phyloP scores from a whole-genome alignment of 2,113 vertebrate species.

The Petrocephalus microphthalmus region DNA sequence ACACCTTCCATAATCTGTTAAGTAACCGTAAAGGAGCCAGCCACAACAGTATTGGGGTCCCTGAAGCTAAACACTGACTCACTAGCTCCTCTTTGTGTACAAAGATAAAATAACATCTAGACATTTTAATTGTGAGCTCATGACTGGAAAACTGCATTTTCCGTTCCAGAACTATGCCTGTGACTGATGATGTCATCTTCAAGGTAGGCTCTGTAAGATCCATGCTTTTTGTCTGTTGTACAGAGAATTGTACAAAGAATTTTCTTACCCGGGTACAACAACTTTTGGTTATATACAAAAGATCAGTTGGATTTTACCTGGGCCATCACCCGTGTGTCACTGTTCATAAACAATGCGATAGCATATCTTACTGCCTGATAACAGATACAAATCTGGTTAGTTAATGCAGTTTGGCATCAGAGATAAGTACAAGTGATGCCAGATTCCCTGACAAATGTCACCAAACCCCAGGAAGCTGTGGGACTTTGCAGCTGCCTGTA shows the following conservation, averaged over 20 bases:
- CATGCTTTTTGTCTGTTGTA: not conserved
- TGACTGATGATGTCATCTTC: not conserved
- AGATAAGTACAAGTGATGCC: not conserved
- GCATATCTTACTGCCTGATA: not conserved
- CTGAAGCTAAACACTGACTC: not conserved
- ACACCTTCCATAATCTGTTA: slow-evolving; percentile 4
- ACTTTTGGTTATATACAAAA: not conserved
- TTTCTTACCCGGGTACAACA: not conserved
- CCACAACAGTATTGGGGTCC: not conserved
- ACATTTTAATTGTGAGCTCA: not conserved
- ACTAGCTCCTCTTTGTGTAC: not conserved
- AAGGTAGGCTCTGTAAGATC: not conserved
- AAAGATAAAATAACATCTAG: not conserved
- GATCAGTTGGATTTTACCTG: not conserved
- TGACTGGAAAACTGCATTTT: not conserved
- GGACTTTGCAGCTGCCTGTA: not conserved
- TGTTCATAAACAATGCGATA: not conserved
- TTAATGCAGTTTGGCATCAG: not conserved
- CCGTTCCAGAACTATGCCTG: not conserved
- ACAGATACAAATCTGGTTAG: not conserved
- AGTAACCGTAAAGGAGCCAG: not conserved
- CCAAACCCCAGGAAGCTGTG: not conserved
- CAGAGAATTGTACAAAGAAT: no score
- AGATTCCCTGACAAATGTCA: not conserved
- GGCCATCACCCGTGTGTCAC: not conserved